Base-by-base conservation (phyloP, 1,140 invertebrate genomes). In the Saccostrea glomerata region DNA sequence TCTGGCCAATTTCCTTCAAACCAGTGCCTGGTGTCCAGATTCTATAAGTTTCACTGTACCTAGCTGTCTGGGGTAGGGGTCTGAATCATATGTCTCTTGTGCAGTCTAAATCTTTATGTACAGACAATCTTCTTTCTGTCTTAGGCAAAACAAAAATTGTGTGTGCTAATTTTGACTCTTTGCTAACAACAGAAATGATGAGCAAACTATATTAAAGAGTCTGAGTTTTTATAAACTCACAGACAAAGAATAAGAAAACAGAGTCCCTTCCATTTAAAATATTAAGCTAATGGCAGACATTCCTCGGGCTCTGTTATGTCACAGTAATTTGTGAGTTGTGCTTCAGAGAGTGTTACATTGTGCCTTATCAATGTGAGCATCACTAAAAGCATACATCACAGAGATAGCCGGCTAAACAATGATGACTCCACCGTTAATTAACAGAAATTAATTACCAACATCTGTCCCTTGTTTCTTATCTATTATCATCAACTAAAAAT, bases 341-440 rank as follows among this genome's bases (percentile, higher is more conserved):
- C 70, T 77, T 12, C 1, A 63, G 58, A 63, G 6, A 47, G 47
- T 47, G 47, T 5, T 47, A 1, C 11, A 7, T 20, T 77, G 25
- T 77, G 70, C 70, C 30, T 36, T 77, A 77, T 77, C 70, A 30
- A 25, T 30, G 13, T 30, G 70, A 30, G 70, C 70, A 77, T 5
- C 70, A 77, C 25, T 25, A 36, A 77, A 77, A 77, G 70, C 70
- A 25, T 30, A 15, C 23, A 77, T 36, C 70, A 77, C 70, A 77
- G 23, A 15, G 70, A 15, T 5, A 77, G 70, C 13, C 25, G 9
- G 70, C 23, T 77, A 3, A 25, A 77, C 70, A 30, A 4, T 77
- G 13, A 30, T 36, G 13, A 77, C 11, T 30, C 30, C 70, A 77
- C 25, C 25, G 30, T 77, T 77, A 77, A 77, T 77, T 47, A 6